A percentile compares a stretch with the other conserved stretches of the same genome.
Conservation (phyloP, 2,888 invertebrate genomes). For the Cephus spinipes region DNA sequence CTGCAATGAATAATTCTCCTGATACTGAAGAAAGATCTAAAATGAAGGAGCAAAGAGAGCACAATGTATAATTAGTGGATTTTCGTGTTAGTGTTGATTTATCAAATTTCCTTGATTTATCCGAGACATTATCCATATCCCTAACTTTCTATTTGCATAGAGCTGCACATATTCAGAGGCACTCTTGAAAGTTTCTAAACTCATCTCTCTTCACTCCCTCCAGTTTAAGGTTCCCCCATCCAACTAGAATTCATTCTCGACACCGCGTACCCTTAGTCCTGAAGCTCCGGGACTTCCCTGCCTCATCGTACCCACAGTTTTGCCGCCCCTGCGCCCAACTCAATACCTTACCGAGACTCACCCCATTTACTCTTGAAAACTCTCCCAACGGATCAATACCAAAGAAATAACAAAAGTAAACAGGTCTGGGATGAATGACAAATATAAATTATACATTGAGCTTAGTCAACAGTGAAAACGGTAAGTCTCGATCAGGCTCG, state of each 20-base stretch:
- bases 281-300: constrained; percentile 27
- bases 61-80: constrained; percentile 30
- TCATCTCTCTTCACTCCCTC: constrained; percentile 29
- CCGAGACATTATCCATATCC: constrained; percentile 58
- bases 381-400: constrained; percentile 51
- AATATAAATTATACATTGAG: constrained; percentile 59
- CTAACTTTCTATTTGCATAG: constrained; percentile 56
- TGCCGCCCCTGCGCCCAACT: not conserved
- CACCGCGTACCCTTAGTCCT: not conserved
- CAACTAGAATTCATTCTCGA: not conserved
- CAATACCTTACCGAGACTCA: constrained; percentile 22
- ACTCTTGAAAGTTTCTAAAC: constrained; percentile 57
- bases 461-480: constrained; percentile 27
- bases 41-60: constrained; percentile 5
- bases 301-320: constrained; percentile 2
- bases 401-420: constrained; percentile 60
- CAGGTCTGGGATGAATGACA: constrained; percentile 57
- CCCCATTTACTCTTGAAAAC: constrained; percentile 42
- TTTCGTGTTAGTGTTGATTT: constrained; percentile 48
- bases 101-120: constrained; percentile 62
- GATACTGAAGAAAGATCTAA: not conserved
- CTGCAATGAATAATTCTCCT: too few relatives aligned
- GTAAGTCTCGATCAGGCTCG: not conserved
- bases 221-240: constrained; percentile 36
- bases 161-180: constrained; percentile 56